Conservation (phyloP, 2,797 vertebrate genomes). For the Phyllotis vaccarum region DNA sequence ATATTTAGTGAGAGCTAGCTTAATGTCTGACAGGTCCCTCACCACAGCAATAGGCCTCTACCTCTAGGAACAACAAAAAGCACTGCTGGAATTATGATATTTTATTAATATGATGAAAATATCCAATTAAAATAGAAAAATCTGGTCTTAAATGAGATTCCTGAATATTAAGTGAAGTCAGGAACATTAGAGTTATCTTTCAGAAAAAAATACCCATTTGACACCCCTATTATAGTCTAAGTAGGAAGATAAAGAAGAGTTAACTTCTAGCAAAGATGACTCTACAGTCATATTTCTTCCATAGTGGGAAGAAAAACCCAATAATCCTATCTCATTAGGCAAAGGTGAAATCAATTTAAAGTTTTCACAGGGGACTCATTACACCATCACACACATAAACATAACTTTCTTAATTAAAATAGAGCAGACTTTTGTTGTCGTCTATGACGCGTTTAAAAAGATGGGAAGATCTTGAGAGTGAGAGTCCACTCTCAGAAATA, state of each 20-base stretch:
- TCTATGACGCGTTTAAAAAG: not conserved
- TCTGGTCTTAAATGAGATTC: not conserved
- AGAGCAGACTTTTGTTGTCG: not conserved
- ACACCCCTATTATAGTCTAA: not conserved
- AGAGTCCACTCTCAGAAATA: not conserved
- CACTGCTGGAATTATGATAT: constrained; percentile 2
- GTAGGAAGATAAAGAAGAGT: not conserved
- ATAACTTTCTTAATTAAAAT: constrained; percentile 45
- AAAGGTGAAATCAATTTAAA: not conserved
- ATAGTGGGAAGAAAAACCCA: not conserved
- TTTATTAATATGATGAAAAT: constrained; percentile 16
- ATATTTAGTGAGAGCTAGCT: not conserved
- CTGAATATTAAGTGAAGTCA: not conserved
- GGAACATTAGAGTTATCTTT: not conserved
- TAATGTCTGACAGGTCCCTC: not conserved
- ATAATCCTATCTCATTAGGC: not conserved
- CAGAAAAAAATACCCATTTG: not conserved
- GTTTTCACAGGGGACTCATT: not conserved
- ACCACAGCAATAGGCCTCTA: not conserved
- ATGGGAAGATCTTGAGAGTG: not conserved
- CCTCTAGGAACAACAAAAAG: not conserved
- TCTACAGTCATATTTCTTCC: constrained; percentile 8
- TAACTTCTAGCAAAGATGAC: constrained; percentile 27
- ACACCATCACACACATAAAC: not conserved
- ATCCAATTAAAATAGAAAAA: not conserved